phyloP scores from a whole-genome alignment of 2,113 vertebrate genomes.

The Thunnus thynnus region DNA sequence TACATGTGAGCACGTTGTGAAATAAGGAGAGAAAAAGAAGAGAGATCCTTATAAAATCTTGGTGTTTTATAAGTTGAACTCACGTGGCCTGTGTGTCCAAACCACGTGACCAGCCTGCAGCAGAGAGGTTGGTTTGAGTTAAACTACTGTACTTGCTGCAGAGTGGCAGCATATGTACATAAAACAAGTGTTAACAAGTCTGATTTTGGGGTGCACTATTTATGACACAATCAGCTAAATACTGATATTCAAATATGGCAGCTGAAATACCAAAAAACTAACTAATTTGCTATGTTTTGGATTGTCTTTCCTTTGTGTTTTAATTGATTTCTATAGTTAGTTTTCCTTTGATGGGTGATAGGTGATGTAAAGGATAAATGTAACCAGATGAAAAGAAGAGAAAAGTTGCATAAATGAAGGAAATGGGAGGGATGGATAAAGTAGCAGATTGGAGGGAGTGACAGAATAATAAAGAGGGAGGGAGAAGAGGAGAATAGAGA shows the following conservation, averaged over 20 bases:
- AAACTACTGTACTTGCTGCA: constrained; percentile 5
- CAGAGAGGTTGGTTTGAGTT: constrained; percentile 15
- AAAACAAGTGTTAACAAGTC: constrained; percentile 13
- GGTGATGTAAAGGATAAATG: constrained; percentile 32
- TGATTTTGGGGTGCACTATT: background rate
- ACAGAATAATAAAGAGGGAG: constrained; percentile 76
- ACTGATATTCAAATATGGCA: background rate
- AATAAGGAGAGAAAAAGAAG: background rate
- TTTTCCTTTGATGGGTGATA: constrained; percentile 15
- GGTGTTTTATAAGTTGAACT: constrained; percentile 48
- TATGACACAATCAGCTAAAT: background rate
- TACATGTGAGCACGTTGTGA: background rate
- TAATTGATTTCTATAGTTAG: background rate
- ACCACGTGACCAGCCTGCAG: constrained; percentile 44
- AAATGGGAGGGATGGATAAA: constrained; percentile 76
- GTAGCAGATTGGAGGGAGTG: constrained; percentile 71
- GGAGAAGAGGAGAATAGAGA: constrained; percentile 79
- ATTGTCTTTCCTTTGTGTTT: background rate
- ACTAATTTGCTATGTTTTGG: background rate
- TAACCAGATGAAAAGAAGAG: constrained; percentile 14
- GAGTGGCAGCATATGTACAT: background rate
- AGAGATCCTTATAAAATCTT: constrained; percentile 24
- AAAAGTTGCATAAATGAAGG: constrained; percentile 44
- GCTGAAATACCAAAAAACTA: background rate
- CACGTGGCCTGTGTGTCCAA: constrained; percentile 42